Percentiles rank a stretch among this genome's conserved stretches.
These are phyloP conservation scores for Rhynchonema sp. DNA, from an alignment of 2,888 invertebrate species.

Conservation along the genomic window DNA sequence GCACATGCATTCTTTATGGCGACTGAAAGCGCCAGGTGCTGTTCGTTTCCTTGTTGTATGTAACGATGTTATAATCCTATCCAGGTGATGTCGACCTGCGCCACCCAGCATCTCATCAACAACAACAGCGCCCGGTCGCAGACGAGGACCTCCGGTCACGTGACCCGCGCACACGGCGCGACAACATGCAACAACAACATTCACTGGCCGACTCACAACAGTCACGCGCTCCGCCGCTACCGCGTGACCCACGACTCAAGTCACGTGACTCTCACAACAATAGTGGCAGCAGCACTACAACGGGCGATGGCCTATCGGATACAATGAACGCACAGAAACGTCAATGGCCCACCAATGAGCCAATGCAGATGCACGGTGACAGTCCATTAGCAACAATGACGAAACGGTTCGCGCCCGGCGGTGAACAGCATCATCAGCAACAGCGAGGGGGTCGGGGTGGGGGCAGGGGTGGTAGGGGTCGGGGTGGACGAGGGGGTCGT, in stretches of 20 bases:
- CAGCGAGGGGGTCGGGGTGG: background rate
- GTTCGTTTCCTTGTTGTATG: no score
- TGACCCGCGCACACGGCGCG: background rate
- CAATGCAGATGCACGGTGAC: no score
- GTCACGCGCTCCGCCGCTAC: background rate
- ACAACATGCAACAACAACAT: background rate
- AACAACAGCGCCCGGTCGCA: no score
- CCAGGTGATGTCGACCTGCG: background rate
- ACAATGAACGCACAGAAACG: no score
- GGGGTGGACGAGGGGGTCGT: background rate
- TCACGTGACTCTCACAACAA: no score
- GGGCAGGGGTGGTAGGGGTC: background rate
- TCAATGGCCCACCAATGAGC: no score
- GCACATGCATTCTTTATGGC: no score
- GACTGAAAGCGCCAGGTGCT: no score
- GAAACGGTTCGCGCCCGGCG: background rate
- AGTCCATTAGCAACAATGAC: background rate
- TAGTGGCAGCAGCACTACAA: no score
- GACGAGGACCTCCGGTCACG: background rate
- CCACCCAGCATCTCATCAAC: background rate
- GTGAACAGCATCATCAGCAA: background rate
- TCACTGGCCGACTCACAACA: background rate
- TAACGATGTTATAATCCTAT: no score
- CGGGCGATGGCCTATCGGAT: no score
- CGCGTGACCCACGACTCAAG: no score